phyloP scores from a whole-genome alignment of 1,140 invertebrate genomes.

The Drosophila fuyamai region DNA sequence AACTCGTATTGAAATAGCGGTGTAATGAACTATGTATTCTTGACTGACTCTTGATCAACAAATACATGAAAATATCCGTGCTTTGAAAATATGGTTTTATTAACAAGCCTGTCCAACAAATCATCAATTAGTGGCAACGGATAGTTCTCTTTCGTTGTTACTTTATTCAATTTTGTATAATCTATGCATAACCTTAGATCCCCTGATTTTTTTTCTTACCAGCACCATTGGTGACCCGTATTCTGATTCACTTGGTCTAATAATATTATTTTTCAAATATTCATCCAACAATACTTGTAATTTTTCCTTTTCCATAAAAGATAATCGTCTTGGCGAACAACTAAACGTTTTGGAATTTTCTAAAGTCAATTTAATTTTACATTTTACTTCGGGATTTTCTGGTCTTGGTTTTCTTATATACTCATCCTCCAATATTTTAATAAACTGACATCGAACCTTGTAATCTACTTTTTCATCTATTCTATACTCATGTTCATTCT shows the following conservation, averaged over 20 bases:
- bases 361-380: no score
- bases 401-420: no score
- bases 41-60: background rate
- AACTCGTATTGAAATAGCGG: no score
- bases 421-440: no score
- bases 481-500: no score
- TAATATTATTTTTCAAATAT: background rate
- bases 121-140: background rate
- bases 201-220: background rate
- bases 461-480: no score
- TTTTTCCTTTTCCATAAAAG: background rate
- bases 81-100: background rate
- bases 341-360: no score
- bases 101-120: background rate
- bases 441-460: no score
- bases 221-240: background rate
- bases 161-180: background rate
- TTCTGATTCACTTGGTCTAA: background rate
- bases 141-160: background rate
- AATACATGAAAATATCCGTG: background rate
- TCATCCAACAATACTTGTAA: constrained; percentile 2
- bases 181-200: background rate
- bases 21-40: no score
- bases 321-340: background rate
- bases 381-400: no score